Conservation (phyloP, 1,140 invertebrate genomes). For the Apocrypta bakeri region DNA sequence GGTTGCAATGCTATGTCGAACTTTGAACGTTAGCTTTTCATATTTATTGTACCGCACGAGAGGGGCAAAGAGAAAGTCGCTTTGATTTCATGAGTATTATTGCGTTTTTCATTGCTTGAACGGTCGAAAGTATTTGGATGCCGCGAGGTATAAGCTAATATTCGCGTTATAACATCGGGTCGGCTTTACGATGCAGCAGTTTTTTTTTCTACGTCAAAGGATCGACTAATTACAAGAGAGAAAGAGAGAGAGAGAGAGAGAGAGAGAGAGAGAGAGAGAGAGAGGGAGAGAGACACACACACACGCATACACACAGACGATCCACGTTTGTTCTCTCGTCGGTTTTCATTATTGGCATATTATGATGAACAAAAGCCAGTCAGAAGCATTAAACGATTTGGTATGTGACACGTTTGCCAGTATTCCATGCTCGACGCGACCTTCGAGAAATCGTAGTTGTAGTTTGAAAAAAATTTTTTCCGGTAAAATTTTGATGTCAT, state of each 20-base stretch:
- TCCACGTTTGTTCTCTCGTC: no score
- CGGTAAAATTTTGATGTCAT: no score
- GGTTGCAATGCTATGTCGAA: not conserved
- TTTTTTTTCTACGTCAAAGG: slow-evolving; percentile 11
- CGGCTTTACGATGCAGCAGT: not conserved
- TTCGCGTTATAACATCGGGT: not conserved
- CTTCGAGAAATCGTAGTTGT: no score
- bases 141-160: not conserved
- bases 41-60: slow-evolving; percentile 4
- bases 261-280: no score
- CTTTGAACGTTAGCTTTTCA: slow-evolving; percentile 1
- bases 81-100: slow-evolving; percentile 25
- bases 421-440: no score
- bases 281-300: no score
- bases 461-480: no score
- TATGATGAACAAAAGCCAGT: no score
- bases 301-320: no score
- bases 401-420: no score
- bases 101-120: not conserved
- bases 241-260: not conserved
- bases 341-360: no score
- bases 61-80: not conserved
- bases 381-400: no score
- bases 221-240: not conserved
- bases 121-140: not conserved